Percentiles rank a stretch among this genome's conserved stretches.
These are phyloP conservation scores for Nymphalis c-album DNA, from an alignment of 2,888 invertebrate genomes.

Conservation along the genomic window DNA sequence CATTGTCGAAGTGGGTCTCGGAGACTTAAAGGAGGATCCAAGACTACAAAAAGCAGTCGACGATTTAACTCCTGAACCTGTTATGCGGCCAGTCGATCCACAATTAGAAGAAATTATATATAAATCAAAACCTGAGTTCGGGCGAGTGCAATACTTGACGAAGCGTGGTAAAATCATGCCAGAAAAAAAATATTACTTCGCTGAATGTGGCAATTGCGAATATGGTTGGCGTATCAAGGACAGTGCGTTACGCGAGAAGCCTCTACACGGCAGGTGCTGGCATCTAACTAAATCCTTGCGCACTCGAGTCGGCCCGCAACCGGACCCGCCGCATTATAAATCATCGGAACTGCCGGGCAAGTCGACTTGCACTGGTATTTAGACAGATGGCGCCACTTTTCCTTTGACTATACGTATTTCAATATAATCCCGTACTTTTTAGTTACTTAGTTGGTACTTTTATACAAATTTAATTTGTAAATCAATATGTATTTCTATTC, in stretches of 20 bases:
- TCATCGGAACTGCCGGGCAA: slow-evolving; percentile 43
- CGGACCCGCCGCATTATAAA: slow-evolving; percentile 55
- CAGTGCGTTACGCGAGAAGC: slow-evolving; percentile 43
- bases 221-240: slow-evolving; percentile 59
- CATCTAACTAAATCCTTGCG: slow-evolving; percentile 48
- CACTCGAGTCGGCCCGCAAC: slow-evolving; percentile 54
- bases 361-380: slow-evolving; percentile 44
- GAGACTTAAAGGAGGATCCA: slow-evolving; percentile 52
- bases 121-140: slow-evolving; percentile 51
- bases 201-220: slow-evolving; percentile 50
- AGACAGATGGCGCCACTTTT: slow-evolving; percentile 36
- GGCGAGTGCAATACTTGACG: slow-evolving; percentile 48
- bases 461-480: background rate
- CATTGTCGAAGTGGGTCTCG: slow-evolving; percentile 51
- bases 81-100: slow-evolving; percentile 57
- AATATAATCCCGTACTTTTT: background rate
- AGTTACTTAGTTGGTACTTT: background rate
- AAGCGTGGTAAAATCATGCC: slow-evolving; percentile 47
- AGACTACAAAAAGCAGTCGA: slow-evolving; percentile 48
- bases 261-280: slow-evolving; percentile 50
- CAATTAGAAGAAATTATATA: slow-evolving; percentile 47
- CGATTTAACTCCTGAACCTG: slow-evolving; percentile 49
- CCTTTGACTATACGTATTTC: background rate
- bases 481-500: background rate
- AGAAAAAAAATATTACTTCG: slow-evolving; percentile 56